Evolutionary conservation across 1,140 invertebrate species (phyloP).

Genomic region (Spodoptera frugiperda): DNA sequence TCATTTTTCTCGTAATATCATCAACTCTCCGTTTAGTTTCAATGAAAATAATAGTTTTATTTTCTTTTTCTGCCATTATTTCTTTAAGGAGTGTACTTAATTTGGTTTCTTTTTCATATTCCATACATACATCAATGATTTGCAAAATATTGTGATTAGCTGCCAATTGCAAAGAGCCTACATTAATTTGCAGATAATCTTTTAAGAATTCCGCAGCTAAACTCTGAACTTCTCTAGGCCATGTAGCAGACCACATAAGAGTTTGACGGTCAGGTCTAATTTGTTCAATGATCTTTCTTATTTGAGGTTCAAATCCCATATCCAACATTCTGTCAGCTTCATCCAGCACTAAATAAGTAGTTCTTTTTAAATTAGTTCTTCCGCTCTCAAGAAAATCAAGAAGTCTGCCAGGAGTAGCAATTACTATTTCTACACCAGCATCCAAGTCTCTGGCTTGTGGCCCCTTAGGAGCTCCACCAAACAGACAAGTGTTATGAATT

Average conservation of each 20-base stretch:
- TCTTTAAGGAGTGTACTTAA: constrained; percentile 92
- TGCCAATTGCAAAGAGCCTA: constrained; percentile 93
- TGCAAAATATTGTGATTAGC: constrained; percentile 98
- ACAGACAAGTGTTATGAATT: constrained; percentile 96
- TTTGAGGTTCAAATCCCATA: constrained; percentile 99
- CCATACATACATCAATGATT: constrained; percentile 95
- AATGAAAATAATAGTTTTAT: constrained; percentile 96
- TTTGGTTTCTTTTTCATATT: constrained; percentile 92
- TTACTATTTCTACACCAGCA: constrained; percentile 94
- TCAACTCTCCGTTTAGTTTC: constrained; percentile 97
- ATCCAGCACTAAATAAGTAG: constrained; percentile 98
- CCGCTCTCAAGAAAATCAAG: constrained; percentile 98
- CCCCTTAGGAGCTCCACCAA: constrained; percentile 97
- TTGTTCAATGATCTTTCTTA: constrained; percentile 98
- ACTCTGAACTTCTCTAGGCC: constrained; percentile 96
- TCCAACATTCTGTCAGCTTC: constrained; percentile 99
- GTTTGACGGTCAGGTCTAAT: constrained; percentile 92
- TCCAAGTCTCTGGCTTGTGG: constrained; percentile 94
- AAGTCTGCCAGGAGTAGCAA: constrained; percentile 97
- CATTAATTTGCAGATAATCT: constrained; percentile 95
- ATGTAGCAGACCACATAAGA: constrained; percentile 97
- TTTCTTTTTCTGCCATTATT: constrained; percentile 94
- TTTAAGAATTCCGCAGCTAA: constrained; percentile 95
- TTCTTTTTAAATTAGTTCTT: constrained; percentile 96
- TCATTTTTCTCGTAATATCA: constrained; percentile 95